Base-by-base conservation (phyloP, 2,113 vertebrate genomes). In the Paramormyrops kingsleyae region DNA sequence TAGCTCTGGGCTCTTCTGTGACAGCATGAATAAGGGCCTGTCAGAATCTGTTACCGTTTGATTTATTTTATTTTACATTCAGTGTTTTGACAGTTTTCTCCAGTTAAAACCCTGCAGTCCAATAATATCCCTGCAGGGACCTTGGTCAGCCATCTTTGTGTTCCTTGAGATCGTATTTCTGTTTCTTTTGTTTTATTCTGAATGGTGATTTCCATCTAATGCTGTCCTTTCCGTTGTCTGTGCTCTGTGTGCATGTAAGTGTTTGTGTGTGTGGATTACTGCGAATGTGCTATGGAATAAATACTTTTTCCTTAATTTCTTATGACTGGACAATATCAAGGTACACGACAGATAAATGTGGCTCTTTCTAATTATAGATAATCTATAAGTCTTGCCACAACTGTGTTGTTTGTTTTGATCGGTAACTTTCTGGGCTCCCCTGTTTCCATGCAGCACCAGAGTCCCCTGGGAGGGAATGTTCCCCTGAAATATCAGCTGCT, bases 401-500 rank as follows among this genome's bases (percentile, higher is more conserved):
- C 19, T 1, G 42, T 21, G 80, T 35, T 47, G 21, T 44, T 17
- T 12, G 80, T 4, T 42, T 47, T 19, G 19, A n/a, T 24, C 2
- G 10, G 80, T 21, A n/a, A 44, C 80, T 84, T 50, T 80, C 83
- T 83, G 66, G 13, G 5, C 24, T 84, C 49, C 39, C 49, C 52
- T 77, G 27, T 42, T 77, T 12, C 90, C 85, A 89, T 91, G 87
- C 92, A 95, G 95, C 95, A 95, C 94, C 95, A 92, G 93, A 94
- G 91, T 49, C 94, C 92, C 77, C 94, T 93, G 83, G 95, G 95
- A 87, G 92, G 94, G 44, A 93, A 95, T 91, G 93, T 94, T 90
- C 96, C 91, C 59, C 90, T 97, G 93, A 97, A 97, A 92, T 97
- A 99, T 88, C 97, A 96, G 93, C 95, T 99, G 92, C 94, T 98